phyloP scores from a whole-genome alignment of 2,797 vertebrate genomes.

The Dermochelys coriacea region DNA sequence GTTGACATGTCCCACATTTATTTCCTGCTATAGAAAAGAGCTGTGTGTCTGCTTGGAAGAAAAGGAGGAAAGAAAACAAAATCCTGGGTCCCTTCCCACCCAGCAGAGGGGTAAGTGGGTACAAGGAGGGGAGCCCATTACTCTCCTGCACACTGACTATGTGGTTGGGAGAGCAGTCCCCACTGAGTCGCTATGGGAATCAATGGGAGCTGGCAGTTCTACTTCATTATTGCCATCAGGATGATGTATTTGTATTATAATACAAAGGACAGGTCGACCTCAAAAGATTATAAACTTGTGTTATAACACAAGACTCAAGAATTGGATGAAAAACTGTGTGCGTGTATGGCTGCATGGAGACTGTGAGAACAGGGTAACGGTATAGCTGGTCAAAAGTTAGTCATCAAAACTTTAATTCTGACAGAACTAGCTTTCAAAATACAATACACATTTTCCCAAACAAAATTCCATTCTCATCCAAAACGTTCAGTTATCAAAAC shows the following conservation, averaged over 20 bases:
- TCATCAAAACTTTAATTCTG: background rate
- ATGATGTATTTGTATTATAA: background rate
- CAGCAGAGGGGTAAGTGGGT: background rate
- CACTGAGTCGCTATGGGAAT: background rate
- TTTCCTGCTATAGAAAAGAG: background rate
- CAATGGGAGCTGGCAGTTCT: background rate
- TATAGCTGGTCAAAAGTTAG: background rate
- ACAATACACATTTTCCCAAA: fast-evolving
- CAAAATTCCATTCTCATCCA: background rate
- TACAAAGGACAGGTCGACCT: fast-evolving
- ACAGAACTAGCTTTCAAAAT: background rate
- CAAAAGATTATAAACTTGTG: background rate
- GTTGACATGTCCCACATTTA: background rate
- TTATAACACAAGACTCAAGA: fast-evolving
- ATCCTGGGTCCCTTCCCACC: background rate
- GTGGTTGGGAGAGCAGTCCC: background rate
- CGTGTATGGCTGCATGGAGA: background rate
- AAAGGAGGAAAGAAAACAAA: background rate
- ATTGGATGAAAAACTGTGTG: fast-evolving
- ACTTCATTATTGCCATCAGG: background rate
- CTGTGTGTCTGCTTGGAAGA: background rate
- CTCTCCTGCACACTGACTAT: too few species aligned
- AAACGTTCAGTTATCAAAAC: fast-evolving
- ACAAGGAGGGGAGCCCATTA: background rate
- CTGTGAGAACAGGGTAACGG: background rate